Percentiles rank a stretch among this genome's conserved stretches.
Evolutionary conservation across 2,888 invertebrate genomes (phyloP).

Genomic region (Cheilosia urbana): DNA sequence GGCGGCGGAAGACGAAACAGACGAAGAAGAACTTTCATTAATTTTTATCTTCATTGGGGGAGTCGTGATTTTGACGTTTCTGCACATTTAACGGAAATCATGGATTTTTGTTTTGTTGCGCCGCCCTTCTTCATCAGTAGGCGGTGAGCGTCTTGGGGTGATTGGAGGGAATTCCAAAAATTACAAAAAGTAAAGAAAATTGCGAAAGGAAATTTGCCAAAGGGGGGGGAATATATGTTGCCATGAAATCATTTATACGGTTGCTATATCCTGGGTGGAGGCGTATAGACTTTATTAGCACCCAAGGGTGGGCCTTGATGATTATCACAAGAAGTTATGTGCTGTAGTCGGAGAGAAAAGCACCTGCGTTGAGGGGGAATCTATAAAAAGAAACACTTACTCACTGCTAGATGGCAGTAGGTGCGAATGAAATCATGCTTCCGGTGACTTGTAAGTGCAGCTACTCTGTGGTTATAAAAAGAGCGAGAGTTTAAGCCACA

Average conservation of each 20-base stretch:
- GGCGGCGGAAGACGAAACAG: neutral
- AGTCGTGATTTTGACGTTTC: constrained; percentile 70
- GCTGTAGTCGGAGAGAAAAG: neutral
- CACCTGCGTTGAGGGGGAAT: too few relatives aligned
- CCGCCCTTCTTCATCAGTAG: constrained; percentile 3
- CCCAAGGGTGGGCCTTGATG: constrained; percentile 8
- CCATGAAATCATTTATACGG: neutral
- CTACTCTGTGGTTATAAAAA: too few relatives aligned
- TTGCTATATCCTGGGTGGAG: neutral
- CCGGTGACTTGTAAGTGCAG: too few relatives aligned
- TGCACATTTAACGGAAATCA: constrained; percentile 44
- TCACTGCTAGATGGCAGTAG: too few relatives aligned
- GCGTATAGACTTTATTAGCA: neutral
- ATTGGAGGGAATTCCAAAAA: constrained; percentile 2
- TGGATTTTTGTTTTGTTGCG: constrained; percentile 14
- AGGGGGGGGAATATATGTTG: neutral
- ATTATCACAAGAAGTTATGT: constrained; percentile 1
- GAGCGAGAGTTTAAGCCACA: too few relatives aligned
- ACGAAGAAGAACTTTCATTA: constrained; percentile 63
- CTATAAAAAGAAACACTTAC: too few relatives aligned
- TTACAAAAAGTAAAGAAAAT: constrained; percentile 9
- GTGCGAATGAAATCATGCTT: too few relatives aligned
- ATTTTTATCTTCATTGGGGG: constrained; percentile 70
- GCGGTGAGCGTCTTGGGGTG: neutral
- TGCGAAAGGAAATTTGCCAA: too few relatives aligned